Percentiles rank a stretch among this genome's conserved stretches.
Conservation (phyloP, 2,888 invertebrate genomes). For the Rhorus exstirpatorius region DNA sequence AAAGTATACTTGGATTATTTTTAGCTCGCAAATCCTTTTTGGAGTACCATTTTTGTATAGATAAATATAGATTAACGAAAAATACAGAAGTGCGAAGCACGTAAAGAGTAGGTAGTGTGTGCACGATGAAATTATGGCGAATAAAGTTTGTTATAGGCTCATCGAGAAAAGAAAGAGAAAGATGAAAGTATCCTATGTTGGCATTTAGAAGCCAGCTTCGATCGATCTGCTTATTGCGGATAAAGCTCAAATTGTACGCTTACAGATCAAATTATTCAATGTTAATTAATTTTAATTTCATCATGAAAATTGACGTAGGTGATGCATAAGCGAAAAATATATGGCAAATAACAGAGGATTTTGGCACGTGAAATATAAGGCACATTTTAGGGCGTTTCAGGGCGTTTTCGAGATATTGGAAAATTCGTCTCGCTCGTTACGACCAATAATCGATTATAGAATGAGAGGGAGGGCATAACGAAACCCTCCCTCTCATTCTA, state of each 20-base stretch:
- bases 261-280: slow-evolving; percentile 74
- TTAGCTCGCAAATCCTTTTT: too few relatives aligned
- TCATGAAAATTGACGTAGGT: too few relatives aligned
- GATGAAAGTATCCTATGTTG: slow-evolving; percentile 74
- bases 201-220: slow-evolving; percentile 82
- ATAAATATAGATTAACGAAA: slow-evolving; percentile 44
- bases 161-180: slow-evolving; percentile 73
- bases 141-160: slow-evolving; percentile 84
- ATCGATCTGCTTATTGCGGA: slow-evolving; percentile 83
- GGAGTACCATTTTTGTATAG: neutral
- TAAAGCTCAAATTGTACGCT: slow-evolving; percentile 83
- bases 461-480: too few relatives aligned
- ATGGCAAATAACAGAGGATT: too few relatives aligned
- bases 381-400: slow-evolving; percentile 20
- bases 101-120: slow-evolving; percentile 81
- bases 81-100: slow-evolving; percentile 67
- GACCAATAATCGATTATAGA: slow-evolving; percentile 61
- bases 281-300: too few relatives aligned
- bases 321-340: too few relatives aligned
- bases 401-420: slow-evolving; percentile 36
- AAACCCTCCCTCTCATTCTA: slow-evolving; percentile 18
- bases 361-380: too few relatives aligned
- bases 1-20: slow-evolving; percentile 71
- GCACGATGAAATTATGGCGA: slow-evolving; percentile 83
- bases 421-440: slow-evolving; percentile 62